Percentiles rank a stretch among this genome's conserved stretches.
These are phyloP conservation scores for Anneissia japonica DNA, from an alignment of 35 echinoderm and acorn worm species.

Conservation along the genomic window DNA sequence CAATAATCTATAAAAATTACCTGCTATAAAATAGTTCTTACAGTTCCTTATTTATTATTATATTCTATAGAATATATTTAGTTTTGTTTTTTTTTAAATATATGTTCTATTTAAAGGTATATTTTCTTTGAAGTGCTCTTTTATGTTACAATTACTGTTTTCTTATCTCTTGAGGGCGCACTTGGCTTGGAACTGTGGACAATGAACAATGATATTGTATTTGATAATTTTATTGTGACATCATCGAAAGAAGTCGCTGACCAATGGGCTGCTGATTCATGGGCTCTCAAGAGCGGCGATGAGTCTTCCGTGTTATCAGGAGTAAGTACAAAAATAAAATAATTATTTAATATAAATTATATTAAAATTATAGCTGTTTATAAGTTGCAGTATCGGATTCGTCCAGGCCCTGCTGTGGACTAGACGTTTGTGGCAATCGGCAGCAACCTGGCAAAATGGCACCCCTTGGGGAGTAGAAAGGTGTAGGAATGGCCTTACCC, in stretches of 20 bases:
- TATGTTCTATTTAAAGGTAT: too few relatives aligned
- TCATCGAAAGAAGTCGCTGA: conserved; percentile 65
- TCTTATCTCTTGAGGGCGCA: conserved; percentile 54
- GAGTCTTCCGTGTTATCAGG: conserved; percentile 42
- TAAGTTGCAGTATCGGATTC: background rate
- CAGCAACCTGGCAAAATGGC: background rate
- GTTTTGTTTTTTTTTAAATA: too few relatives aligned
- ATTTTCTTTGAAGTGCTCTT: too few relatives aligned
- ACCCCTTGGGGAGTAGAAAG: background rate
- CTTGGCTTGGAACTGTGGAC: conserved; percentile 90
- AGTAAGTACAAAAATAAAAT: conserved; percentile 27
- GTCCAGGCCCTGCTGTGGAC: background rate
- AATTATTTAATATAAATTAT: background rate
- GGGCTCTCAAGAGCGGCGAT: conserved; percentile 28
- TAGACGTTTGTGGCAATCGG: background rate
- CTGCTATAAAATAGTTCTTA: too few relatives aligned
- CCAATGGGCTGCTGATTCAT: conserved; percentile 76
- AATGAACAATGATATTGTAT: conserved; percentile 85
- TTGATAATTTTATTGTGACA: conserved; percentile 98
- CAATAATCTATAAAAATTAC: too few relatives aligned
- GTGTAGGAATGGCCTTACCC: background rate
- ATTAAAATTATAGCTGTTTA: background rate
- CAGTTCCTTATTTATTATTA: too few relatives aligned
- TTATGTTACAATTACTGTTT: too few relatives aligned
- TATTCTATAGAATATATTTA: too few relatives aligned